Evolutionary conservation across 2,888 invertebrate species (phyloP).

Genomic region (Dione vanillae): DNA sequence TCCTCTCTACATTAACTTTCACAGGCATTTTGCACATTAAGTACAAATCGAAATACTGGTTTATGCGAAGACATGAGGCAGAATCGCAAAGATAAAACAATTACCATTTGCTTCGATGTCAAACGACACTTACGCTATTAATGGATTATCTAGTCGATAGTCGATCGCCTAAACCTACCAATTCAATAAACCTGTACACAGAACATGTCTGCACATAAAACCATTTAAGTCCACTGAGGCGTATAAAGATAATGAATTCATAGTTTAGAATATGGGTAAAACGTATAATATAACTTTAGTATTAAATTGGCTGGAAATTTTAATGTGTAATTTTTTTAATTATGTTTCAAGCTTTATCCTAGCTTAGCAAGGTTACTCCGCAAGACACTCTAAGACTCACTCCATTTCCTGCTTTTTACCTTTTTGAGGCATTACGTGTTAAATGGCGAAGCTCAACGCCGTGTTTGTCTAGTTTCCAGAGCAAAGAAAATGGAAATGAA

Average conservation of each 20-base stretch:
- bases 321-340: no score
- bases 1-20: neutral
- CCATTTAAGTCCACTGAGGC: constrained; percentile 3
- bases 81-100: constrained; percentile 4
- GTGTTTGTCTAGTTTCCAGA: no score
- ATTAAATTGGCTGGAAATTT: neutral
- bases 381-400: no score
- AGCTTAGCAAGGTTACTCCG: no score
- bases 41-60: neutral
- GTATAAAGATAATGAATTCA: neutral
- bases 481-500: no score
- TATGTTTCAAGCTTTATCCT: no score
- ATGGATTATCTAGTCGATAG: constrained; percentile 3
- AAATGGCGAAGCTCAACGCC: no score
- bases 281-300: neutral
- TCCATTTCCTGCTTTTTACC: no score
- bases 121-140: constrained; percentile 5
- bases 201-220: neutral
- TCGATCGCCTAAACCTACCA: constrained; percentile 1
- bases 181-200: constrained; percentile 1
- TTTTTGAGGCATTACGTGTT: no score
- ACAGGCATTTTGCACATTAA: neutral
- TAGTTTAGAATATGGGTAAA: neutral
- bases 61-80: neutral
- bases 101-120: constrained; percentile 5